Evolutionary conservation across 2,113 vertebrate species (phyloP).

Genomic region (Panurus biarmicus): DNA sequence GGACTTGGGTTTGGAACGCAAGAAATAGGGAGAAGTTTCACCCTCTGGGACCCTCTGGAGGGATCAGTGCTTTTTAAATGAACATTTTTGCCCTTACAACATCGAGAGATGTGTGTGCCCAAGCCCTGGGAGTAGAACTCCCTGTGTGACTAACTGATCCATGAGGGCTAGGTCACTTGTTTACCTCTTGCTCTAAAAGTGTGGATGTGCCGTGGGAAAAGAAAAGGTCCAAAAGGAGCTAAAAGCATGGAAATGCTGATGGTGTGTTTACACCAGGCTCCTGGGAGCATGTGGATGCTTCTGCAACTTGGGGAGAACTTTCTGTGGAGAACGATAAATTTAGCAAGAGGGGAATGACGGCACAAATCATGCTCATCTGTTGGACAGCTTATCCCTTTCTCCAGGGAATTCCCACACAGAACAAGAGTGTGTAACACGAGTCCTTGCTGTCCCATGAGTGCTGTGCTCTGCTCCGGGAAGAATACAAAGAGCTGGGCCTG

Average conservation of each 20-base stretch:
- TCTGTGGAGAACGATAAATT: neutral
- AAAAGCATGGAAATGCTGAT: neutral
- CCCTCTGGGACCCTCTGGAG: accelerated
- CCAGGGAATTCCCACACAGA: neutral
- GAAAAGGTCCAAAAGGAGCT: neutral
- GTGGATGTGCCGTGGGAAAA: neutral
- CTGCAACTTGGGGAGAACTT: neutral
- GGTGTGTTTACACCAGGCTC: neutral
- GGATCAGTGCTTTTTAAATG: neutral
- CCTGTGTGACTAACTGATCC: neutral
- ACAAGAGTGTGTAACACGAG: neutral
- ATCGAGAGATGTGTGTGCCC: accelerated
- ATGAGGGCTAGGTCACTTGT: neutral
- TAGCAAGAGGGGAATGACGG: neutral
- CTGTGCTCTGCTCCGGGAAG: neutral
- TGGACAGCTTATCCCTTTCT: neutral
- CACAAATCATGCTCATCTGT: neutral
- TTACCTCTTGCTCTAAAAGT: neutral
- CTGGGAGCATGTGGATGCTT: neutral
- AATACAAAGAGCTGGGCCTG: neutral
- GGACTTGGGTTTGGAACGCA: neutral
- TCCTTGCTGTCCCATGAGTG: neutral
- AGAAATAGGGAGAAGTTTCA: neutral
- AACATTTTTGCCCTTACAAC: neutral
- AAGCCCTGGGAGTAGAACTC: neutral